Conservation (phyloP, 2,888 invertebrate genomes). For the Amphipoea oculea region DNA sequence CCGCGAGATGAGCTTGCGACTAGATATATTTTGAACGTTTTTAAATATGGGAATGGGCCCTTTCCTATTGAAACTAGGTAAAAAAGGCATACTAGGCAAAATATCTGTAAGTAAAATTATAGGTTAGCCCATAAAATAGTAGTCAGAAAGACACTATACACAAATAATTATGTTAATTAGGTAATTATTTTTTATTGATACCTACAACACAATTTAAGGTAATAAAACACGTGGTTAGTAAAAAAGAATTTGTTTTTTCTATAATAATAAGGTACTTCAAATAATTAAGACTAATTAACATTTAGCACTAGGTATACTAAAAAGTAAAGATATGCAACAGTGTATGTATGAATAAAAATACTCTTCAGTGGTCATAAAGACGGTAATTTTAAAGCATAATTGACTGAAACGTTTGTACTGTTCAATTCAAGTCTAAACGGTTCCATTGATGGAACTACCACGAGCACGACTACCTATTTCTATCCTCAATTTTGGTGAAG, state of each 20-base stretch:
- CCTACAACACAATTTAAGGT: background rate
- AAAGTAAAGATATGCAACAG: conserved; percentile 16
- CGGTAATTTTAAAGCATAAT: conserved; percentile 26
- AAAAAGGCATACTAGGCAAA: background rate
- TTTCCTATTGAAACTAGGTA: background rate
- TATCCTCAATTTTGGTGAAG: background rate
- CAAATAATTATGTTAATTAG: background rate
- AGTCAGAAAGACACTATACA: no score
- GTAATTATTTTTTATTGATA: background rate
- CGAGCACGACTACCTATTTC: background rate
- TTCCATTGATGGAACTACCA: background rate
- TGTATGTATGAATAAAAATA: conserved; percentile 11
- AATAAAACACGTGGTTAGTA: conserved; percentile 1
- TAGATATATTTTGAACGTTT: background rate
- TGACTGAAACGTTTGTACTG: background rate
- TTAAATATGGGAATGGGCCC: background rate
- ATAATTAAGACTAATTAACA: conserved; percentile 42
- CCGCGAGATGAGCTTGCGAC: background rate
- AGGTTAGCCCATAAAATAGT: background rate
- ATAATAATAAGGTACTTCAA: conserved; percentile 5
- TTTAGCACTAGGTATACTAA: conserved; percentile 14
- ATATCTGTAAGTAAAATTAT: background rate
- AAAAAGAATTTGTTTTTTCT: conserved; percentile 1
- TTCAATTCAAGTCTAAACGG: background rate
- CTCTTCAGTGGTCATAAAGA: conserved; percentile 11